Evolutionary conservation across 1,140 invertebrate genomes (phyloP).

Genomic region (Drosophila insularis): DNA sequence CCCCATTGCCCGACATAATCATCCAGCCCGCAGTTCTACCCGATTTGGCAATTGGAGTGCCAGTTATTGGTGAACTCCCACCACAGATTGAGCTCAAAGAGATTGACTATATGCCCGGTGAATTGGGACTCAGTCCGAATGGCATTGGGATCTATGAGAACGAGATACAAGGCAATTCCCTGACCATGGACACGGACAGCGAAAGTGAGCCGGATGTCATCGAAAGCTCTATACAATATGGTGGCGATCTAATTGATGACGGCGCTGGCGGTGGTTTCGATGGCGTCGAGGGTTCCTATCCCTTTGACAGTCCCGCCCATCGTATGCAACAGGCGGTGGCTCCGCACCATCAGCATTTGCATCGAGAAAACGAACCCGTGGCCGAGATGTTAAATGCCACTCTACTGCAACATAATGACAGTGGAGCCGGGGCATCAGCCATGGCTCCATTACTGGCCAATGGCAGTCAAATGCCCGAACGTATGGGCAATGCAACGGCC

Average conservation of each 20-base stretch:
- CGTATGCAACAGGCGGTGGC: constrained; percentile 36
- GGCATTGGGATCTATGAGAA: constrained; percentile 54
- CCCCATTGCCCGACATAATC: constrained; percentile 68
- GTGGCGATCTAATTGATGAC: constrained; percentile 77
- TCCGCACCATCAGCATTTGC: constrained; percentile 49
- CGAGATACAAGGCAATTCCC: constrained; percentile 59
- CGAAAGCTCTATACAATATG: constrained; percentile 78
- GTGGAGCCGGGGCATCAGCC: constrained; percentile 27
- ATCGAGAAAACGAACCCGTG: constrained; percentile 65
- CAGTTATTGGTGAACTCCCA: constrained; percentile 80
- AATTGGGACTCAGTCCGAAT: constrained; percentile 41
- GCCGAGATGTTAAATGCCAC: constrained; percentile 70
- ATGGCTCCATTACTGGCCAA: constrained; percentile 58
- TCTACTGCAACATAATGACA: constrained; percentile 48
- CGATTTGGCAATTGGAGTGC: constrained; percentile 79
- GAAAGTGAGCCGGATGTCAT: constrained; percentile 49
- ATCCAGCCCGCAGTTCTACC: constrained; percentile 79
- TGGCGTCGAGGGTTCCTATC: constrained; percentile 76
- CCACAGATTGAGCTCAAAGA: constrained; percentile 82
- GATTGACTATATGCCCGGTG: constrained; percentile 81
- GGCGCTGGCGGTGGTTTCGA: constrained; percentile 76
- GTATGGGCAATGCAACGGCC: constrained; percentile 51
- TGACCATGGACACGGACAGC: constrained; percentile 32
- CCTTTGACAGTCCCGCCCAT: constrained; percentile 66
- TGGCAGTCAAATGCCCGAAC: constrained; percentile 26